phyloP scores from a whole-genome alignment of 2,888 invertebrate genomes.

The Melanotus villosus region DNA sequence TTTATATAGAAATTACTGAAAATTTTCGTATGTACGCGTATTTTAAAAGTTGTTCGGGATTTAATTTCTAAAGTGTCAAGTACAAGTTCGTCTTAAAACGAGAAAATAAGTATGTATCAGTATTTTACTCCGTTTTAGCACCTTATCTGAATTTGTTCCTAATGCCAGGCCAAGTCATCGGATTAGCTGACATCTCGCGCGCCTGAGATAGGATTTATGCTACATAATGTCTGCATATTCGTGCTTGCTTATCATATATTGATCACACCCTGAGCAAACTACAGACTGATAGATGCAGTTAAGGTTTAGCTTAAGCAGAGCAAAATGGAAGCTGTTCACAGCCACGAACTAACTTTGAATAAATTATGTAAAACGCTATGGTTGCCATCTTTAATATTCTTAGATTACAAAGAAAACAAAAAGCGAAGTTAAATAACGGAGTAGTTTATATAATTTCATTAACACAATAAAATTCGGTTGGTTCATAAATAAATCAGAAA shows the following conservation, averaged over 20 bases:
- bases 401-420: constrained; percentile 3
- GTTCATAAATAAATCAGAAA: neutral
- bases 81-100: too few species aligned
- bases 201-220: constrained; percentile 33
- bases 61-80: too few species aligned
- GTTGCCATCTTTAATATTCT: constrained; percentile 14
- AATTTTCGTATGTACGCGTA: too few species aligned
- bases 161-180: constrained; percentile 27
- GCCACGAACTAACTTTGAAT: neutral
- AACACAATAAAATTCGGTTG: neutral
- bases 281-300: constrained; percentile 35
- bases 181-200: constrained; percentile 31
- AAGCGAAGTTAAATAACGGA: neutral
- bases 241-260: constrained; percentile 39
- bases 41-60: too few species aligned
- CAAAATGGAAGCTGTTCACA: neutral
- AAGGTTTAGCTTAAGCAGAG: constrained; percentile 22
- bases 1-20: too few species aligned
- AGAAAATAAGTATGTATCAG: too few species aligned
- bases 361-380: neutral
- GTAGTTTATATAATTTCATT: too few species aligned
- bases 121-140: neutral
- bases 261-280: constrained; percentile 40
- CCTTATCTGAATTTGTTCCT: constrained; percentile 19
- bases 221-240: constrained; percentile 38